A percentile compares a stretch with the other conserved stretches of the same genome.
Evolutionary conservation across 2,888 invertebrate genomes (phyloP).

Genomic region (Sturmia bella): DNA sequence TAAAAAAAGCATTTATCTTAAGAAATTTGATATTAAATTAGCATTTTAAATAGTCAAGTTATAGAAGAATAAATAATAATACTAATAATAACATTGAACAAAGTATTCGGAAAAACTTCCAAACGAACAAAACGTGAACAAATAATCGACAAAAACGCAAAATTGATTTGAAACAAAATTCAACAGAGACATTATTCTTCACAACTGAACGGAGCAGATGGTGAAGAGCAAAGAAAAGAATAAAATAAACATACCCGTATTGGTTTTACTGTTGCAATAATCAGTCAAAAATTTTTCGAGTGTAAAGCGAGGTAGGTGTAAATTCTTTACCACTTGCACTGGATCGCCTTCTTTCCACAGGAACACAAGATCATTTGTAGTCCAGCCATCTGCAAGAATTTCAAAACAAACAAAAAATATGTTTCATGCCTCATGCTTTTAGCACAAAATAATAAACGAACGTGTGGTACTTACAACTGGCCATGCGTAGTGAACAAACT

Average conservation of each 20-base stretch:
- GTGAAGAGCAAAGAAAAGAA: slow-evolving; percentile 13
- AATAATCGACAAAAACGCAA: slow-evolving; percentile 19
- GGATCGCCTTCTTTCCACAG: slow-evolving; percentile 98
- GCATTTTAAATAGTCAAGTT: slow-evolving; percentile 1
- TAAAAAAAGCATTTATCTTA: background rate
- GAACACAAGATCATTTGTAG: slow-evolving; percentile 97
- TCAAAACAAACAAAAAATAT: background rate
- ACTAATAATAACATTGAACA: slow-evolving; percentile 50
- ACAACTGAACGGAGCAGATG: slow-evolving; percentile 17
- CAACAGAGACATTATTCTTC: background rate
- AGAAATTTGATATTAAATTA: slow-evolving; percentile 2
- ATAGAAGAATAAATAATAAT: slow-evolving; percentile 15
- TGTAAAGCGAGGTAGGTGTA: slow-evolving; percentile 96
- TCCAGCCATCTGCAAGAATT: slow-evolving; percentile 92
- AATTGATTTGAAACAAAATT: slow-evolving; percentile 2
- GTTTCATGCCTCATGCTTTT: background rate
- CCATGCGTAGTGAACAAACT: slow-evolving; percentile 96
- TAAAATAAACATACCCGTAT: slow-evolving; percentile 88
- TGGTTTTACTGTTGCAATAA: slow-evolving; percentile 98
- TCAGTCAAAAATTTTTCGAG: slow-evolving; percentile 96
- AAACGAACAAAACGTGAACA: slow-evolving; percentile 37
- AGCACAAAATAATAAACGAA: background rate
- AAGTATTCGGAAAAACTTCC: slow-evolving; percentile 8
- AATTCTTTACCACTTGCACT: slow-evolving; percentile 96
- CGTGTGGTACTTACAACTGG: slow-evolving; percentile 92